Percentiles rank a stretch among this genome's conserved stretches.
Conservation (phyloP, 2,113 vertebrate genomes). For the Mormyrus iriodes region DNA sequence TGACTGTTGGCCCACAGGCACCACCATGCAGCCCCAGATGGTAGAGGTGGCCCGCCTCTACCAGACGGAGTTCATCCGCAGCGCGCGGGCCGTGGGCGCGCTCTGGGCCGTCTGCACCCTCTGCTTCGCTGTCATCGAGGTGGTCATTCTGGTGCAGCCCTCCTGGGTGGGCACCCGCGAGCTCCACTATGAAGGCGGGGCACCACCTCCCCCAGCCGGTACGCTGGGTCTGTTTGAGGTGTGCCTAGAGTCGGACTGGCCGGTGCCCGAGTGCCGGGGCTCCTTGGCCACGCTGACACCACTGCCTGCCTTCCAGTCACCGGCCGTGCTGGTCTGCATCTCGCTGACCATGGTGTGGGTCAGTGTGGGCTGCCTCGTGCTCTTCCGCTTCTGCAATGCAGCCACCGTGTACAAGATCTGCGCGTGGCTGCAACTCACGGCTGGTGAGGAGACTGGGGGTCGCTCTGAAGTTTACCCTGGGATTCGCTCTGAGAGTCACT, state of each 20-base stretch:
- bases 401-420: conserved; percentile 75
- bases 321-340: conserved; percentile 67
- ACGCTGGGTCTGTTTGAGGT: conserved; percentile 71
- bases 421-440: conserved; percentile 73
- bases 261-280: conserved; percentile 61
- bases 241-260: conserved; percentile 65
- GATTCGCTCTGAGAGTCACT: not conserved
- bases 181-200: conserved; percentile 31
- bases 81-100: conserved; percentile 64
- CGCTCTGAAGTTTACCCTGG: not conserved
- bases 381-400: conserved; percentile 70
- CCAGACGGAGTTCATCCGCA: conserved; percentile 72
- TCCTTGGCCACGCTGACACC: conserved; percentile 62
- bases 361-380: conserved; percentile 63
- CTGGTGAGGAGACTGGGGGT: conserved; percentile 49
- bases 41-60: conserved; percentile 64
- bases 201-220: conserved; percentile 44
- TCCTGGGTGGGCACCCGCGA: conserved; percentile 65
- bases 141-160: conserved; percentile 71
- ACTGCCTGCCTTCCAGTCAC: conserved; percentile 69
- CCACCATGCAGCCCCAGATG: conserved; percentile 47
- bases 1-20: not conserved
- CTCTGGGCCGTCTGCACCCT: conserved; percentile 72
- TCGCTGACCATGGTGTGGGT: conserved; percentile 68
- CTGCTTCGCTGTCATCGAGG: conserved; percentile 70